Base-by-base conservation (phyloP, 2,113 vertebrate species). In the Alouatta palliata region DNA sequence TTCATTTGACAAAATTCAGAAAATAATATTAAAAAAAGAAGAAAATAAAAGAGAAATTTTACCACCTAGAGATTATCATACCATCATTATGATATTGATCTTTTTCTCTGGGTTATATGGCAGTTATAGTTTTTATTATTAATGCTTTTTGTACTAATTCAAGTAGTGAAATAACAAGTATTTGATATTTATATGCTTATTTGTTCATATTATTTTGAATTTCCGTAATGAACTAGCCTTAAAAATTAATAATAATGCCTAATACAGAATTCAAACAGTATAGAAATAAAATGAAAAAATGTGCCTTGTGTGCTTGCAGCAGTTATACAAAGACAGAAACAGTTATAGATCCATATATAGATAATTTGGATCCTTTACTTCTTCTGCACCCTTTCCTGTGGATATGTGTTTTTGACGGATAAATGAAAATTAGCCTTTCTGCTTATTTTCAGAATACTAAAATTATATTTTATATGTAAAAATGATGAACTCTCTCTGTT, bases 131-230 rank as follows among this genome's bases (percentile, higher is more conserved):
- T 93, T 79, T 81, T 66, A 82, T 64, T 90, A 52, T 73, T 82
- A 81, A 47, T 47, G 13, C 11, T 96, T 91, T 40, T 6, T 70
- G 40, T 83, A 49, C 40, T 68, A 77, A 56, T 96, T 19, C 75
- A 87, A 82, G 45, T 66, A 70, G 77, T 87, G 91, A 76, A 66
- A 70, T 79, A 84, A 84, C 23, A 84, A 77, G 37, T 40, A 16
- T 91, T 11, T 87, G 37, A 68, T 27, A 71, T 43, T 27, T 71
- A 13, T 68, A 16, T 70, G 23, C 75, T 94, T 11, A 75, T 75
- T 91, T 90, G 21, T 93, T 85, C 20, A 58, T 76, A 56, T 54
- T 87, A 43, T 68, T 87, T 96, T 96, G 81, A 94, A 81, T 87
- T 96, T 71, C 37, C 71, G 75, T 85, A 43, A 96, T 61, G 61